These are phyloP conservation scores for Nyleta sp. DNA, from an alignment of 2,888 invertebrate genomes.

Conservation along the genomic window DNA sequence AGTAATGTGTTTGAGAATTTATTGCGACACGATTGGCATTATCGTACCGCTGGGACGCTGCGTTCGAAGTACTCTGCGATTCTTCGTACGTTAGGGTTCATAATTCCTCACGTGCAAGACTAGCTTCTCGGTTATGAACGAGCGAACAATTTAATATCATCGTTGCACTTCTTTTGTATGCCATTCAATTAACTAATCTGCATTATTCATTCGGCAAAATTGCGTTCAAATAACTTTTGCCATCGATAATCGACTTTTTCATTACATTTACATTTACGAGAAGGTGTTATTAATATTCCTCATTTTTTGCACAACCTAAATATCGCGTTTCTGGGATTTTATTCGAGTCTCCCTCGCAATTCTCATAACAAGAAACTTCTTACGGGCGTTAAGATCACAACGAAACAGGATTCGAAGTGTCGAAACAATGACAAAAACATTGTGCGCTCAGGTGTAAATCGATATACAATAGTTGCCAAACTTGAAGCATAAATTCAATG, in stretches of 20 bases:
- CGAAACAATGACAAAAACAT: constrained; percentile 54
- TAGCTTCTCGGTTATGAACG: constrained; percentile 33
- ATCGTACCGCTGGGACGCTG: constrained; percentile 62
- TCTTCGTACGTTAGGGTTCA: constrained; percentile 60
- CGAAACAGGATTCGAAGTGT: constrained; percentile 38
- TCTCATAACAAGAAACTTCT: constrained; percentile 42
- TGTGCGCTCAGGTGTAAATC: constrained; percentile 50
- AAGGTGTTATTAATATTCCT: too few species aligned
- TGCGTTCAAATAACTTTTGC: background rate
- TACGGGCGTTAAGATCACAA: constrained; percentile 29
- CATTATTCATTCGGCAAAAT: constrained; percentile 10
- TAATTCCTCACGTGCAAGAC: constrained; percentile 51
- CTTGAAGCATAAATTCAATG: constrained; percentile 64
- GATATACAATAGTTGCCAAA: constrained; percentile 63
- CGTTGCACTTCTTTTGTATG: constrained; percentile 7
- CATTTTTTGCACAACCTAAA: constrained; percentile 10
- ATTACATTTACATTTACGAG: too few species aligned
- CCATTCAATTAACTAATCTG: background rate
- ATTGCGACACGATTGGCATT: constrained; percentile 64
- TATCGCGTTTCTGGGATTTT: constrained; percentile 31
- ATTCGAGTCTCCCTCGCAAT: constrained; percentile 30
- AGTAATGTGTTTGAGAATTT: constrained; percentile 61
- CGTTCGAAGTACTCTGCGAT: constrained; percentile 48
- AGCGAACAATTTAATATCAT: constrained; percentile 39
- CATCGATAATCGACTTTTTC: too few species aligned